Percentiles rank a stretch among this genome's conserved stretches.
Evolutionary conservation across 2,113 vertebrate genomes (phyloP).

Genomic region (Machaerirhynchus nigripectus): DNA sequence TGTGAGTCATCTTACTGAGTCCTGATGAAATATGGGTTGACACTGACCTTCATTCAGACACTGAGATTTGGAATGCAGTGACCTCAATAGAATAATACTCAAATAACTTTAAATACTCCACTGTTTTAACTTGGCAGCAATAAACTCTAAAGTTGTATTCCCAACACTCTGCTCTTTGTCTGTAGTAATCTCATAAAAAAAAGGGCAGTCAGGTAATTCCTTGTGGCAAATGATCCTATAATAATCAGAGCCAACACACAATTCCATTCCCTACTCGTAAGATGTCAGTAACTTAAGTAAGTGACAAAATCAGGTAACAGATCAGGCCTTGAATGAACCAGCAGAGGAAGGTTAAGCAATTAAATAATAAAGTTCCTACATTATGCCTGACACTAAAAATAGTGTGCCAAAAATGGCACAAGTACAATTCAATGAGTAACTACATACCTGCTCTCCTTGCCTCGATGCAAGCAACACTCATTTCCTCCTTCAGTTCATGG

Average conservation of each 20-base stretch:
- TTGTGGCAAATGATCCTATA: not conserved
- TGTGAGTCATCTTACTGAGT: not conserved
- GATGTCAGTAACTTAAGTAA: not conserved
- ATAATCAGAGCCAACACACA: not conserved
- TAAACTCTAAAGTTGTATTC: not conserved
- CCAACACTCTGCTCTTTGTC: not conserved
- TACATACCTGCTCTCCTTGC: slow-evolving; percentile 89
- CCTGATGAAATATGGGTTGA: slow-evolving; percentile 10
- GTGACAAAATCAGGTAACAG: not conserved
- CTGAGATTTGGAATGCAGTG: not conserved
- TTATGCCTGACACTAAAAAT: not conserved
- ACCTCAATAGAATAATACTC: not conserved
- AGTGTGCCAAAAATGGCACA: not conserved
- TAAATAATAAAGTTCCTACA: not conserved
- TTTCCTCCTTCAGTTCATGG: slow-evolving; percentile 93
- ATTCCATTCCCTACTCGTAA: not conserved
- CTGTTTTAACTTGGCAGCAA: not conserved
- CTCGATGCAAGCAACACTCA: slow-evolving; percentile 91
- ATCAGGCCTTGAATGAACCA: not conserved
- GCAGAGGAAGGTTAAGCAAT: not conserved
- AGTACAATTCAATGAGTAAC: not conserved
- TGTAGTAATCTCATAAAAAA: not conserved
- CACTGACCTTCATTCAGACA: slow-evolving; percentile 24
- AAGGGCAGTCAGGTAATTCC: not conserved
- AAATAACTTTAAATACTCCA: not conserved